Evolutionary conservation across 2,888 invertebrate genomes (phyloP).

Genomic region (Euproctis similis): DNA sequence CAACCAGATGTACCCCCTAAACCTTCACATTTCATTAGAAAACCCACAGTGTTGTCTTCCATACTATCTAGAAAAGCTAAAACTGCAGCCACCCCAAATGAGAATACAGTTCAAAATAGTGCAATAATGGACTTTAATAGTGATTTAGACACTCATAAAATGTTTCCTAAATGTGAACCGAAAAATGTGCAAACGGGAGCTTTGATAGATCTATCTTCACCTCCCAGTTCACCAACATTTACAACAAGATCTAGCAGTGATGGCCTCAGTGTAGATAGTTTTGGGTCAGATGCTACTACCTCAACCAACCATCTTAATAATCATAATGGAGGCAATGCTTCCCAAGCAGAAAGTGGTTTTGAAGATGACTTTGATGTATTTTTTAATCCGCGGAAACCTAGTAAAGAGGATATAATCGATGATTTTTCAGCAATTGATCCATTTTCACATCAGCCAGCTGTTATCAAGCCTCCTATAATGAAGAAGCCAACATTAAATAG

Average conservation of each 20-base stretch:
- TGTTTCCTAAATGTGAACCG: conserved; percentile 67
- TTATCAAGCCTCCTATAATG: conserved; percentile 47
- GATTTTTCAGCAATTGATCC: conserved; percentile 74
- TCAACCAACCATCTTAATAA: conserved; percentile 71
- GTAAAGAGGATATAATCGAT: conserved; percentile 60
- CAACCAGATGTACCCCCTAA: conserved; percentile 60
- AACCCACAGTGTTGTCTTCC: conserved; percentile 61
- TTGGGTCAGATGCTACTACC: conserved; percentile 82
- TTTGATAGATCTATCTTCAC: conserved; percentile 82
- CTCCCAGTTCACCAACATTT: conserved; percentile 84
- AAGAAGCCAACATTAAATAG: conserved; percentile 76
- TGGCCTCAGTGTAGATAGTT: conserved; percentile 84
- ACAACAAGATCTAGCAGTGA: conserved; percentile 85
- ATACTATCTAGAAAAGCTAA: conserved; percentile 57
- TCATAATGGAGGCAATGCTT: conserved; percentile 78
- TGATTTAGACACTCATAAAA: conserved; percentile 52
- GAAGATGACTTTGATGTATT: conserved; percentile 88
- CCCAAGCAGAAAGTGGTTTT: conserved; percentile 86
- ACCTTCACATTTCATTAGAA: conserved; percentile 71
- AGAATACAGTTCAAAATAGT: conserved; percentile 27
- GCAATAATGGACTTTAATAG: conserved; percentile 32
- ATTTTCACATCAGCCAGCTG: conserved; percentile 64
- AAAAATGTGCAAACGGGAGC: conserved; percentile 70
- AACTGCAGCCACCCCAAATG: conserved; percentile 33
- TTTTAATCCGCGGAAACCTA: conserved; percentile 58